phyloP scores from a whole-genome alignment of 92 coral and sea anemone genomes.

The Epizoanthus scotinus region DNA sequence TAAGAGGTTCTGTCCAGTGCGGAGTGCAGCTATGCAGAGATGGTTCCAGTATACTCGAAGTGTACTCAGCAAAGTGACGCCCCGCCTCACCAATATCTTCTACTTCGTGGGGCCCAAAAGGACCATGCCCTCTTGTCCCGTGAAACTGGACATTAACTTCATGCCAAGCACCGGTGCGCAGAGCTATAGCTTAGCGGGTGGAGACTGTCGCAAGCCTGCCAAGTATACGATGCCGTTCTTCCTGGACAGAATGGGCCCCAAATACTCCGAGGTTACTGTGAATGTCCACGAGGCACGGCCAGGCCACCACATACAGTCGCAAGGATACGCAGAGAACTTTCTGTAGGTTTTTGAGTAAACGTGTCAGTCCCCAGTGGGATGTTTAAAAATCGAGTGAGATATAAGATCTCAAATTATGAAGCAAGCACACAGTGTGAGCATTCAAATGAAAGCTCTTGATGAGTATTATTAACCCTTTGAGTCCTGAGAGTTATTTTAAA shows the following conservation, averaged over 20 bases:
- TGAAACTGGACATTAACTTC: constrained; percentile 70
- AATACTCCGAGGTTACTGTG: constrained; percentile 87
- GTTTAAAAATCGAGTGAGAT: no score
- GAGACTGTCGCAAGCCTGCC: constrained; percentile 62
- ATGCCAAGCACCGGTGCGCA: constrained; percentile 75
- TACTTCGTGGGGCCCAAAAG: constrained; percentile 70
- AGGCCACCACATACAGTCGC: constrained; percentile 87
- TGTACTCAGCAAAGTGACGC: constrained; percentile 62
- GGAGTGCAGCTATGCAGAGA: constrained; percentile 71
- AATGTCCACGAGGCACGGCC: constrained; percentile 94
- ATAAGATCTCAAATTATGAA: no score
- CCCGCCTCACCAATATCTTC: constrained; percentile 69
- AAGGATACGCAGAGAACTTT: constrained; percentile 71
- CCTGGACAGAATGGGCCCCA: constrained; percentile 95
- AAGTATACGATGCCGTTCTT: constrained; percentile 79
- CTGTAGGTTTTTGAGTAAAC: constrained; percentile 33
- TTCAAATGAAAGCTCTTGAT: no score
- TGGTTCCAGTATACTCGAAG: constrained; percentile 84
- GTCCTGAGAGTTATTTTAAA: no score
- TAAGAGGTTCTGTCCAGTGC: constrained; percentile 74
- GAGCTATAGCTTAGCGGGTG: constrained; percentile 57
- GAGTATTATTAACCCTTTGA: no score
- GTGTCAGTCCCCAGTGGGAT: neutral
- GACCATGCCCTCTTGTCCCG: constrained; percentile 84
- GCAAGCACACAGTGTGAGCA: no score